Percentiles rank a stretch among this genome's conserved stretches.
Evolutionary conservation across 2,113 vertebrate genomes (phyloP).

Genomic region (Opisthocomus hoazin): DNA sequence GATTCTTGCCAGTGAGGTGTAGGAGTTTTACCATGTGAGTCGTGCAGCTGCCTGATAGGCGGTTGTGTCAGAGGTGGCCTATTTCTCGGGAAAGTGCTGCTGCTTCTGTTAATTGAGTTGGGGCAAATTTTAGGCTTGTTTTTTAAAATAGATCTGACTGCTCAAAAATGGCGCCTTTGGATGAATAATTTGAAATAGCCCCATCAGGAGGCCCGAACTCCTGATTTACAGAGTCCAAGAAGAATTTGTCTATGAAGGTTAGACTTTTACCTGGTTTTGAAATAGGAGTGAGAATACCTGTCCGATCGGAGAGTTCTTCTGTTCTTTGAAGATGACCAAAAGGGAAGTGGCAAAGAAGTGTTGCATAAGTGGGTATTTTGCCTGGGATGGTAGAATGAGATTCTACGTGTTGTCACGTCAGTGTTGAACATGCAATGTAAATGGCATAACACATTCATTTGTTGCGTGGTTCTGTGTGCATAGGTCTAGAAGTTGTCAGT

Average conservation of each 20-base stretch:
- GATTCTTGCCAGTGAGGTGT: not conserved
- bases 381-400: not conserved
- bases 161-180: not conserved
- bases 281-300: not conserved
- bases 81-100: not conserved
- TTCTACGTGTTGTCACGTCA: not conserved
- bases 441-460: not conserved
- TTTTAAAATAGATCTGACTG: not conserved
- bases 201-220: not conserved
- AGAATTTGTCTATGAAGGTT: not conserved
- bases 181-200: not conserved
- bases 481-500: slow-evolving; percentile 88
- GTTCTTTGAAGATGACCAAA: not conserved
- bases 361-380: not conserved
- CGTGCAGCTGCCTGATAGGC: not conserved
- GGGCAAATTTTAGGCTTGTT: not conserved
- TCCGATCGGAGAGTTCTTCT: accelerated
- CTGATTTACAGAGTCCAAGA: no score
- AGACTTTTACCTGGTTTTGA: not conserved
- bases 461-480: not conserved
- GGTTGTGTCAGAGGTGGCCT: not conserved
- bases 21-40: not conserved
- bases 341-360: not conserved
- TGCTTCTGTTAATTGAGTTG: not conserved
- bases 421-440: not conserved